Conservation (phyloP, 2,797 vertebrate species). For the Bovichtus variegatus region DNA sequence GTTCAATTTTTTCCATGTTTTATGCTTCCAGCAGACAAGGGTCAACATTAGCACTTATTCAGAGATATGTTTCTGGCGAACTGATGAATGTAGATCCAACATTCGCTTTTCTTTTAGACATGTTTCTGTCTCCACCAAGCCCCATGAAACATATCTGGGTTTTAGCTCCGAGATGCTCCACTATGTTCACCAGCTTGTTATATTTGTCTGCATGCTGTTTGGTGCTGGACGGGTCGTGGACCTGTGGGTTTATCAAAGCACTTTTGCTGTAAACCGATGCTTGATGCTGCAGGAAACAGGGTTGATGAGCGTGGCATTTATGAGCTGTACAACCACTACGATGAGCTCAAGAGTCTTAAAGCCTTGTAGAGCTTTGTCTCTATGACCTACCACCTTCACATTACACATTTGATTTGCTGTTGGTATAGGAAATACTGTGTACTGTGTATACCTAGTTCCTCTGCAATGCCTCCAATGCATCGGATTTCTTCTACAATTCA, state of each 20-base stretch:
- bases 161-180: constrained; percentile 6
- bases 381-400: neutral
- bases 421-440: neutral
- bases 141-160: neutral
- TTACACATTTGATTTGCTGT: neutral
- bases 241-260: neutral
- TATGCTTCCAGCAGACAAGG: neutral
- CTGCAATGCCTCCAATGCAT: neutral
- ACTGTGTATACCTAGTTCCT: neutral
- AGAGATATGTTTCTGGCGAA: neutral
- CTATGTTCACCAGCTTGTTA: neutral
- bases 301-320: neutral
- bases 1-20: neutral
- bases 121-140: neutral
- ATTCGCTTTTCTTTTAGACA: neutral
- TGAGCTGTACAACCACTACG: neutral
- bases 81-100: neutral
- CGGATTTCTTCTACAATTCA: neutral
- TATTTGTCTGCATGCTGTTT: neutral
- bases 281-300: neutral
- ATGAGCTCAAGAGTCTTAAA: neutral
- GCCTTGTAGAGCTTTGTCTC: neutral
- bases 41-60: neutral
- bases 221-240: neutral
- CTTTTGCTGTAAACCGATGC: neutral